phyloP scores from a whole-genome alignment of 2,888 invertebrate genomes.

The Colletes collaris region DNA sequence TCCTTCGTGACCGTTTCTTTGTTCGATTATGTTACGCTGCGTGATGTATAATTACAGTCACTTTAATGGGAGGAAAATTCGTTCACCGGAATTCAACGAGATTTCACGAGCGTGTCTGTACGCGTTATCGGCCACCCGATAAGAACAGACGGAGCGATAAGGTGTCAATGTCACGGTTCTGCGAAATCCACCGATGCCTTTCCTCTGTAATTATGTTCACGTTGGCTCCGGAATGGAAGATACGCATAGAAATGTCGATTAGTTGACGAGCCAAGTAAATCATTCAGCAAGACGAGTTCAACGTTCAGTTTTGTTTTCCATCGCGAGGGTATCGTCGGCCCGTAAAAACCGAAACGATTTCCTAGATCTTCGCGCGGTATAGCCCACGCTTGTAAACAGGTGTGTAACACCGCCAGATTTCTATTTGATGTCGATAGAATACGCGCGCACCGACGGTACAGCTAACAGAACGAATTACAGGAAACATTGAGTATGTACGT shows the following conservation, averaged over 20 bases:
- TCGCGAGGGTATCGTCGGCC: too few relatives aligned
- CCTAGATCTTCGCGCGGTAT: too few relatives aligned
- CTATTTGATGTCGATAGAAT: too few relatives aligned
- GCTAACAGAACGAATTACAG: too few relatives aligned
- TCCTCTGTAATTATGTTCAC: constrained; percentile 1
- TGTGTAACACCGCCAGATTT: too few relatives aligned
- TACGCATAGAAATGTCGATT: background rate
- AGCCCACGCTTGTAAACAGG: too few relatives aligned
- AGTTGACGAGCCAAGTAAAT: background rate
- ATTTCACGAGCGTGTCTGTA: constrained; percentile 46
- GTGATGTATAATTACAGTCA: constrained; percentile 6
- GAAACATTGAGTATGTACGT: too few relatives aligned
- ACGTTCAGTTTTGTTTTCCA: too few relatives aligned
- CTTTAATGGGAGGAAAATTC: constrained; percentile 9
- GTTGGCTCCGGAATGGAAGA: background rate
- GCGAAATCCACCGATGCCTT: constrained; percentile 42
- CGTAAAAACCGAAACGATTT: too few relatives aligned
- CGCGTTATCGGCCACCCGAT: constrained; percentile 54
- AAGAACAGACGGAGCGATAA: constrained; percentile 49
- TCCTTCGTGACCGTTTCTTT: background rate
- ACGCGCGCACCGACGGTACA: too few relatives aligned
- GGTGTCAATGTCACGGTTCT: constrained; percentile 61
- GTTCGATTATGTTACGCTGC: background rate
- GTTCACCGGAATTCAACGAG: constrained; percentile 6
- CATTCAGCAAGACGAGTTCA: too few relatives aligned